These are phyloP conservation scores for Heptranchias perlo DNA, from an alignment of 2,113 vertebrate genomes.

Conservation along the genomic window DNA sequence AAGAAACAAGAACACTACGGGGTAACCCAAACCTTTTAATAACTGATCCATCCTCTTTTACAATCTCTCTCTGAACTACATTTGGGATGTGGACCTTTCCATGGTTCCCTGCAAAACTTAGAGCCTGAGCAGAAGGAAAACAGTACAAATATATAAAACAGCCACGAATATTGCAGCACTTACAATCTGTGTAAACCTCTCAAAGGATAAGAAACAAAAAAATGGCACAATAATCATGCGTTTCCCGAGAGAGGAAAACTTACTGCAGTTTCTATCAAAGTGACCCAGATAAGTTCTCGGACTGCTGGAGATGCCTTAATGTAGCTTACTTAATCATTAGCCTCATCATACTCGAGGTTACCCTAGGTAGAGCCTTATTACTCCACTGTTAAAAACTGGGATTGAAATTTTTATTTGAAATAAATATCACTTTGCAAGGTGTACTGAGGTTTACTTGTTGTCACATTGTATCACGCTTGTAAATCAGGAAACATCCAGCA, in stretches of 20 bases:
- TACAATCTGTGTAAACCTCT: slow-evolving; percentile 11
- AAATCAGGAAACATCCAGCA: background rate
- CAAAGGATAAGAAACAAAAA: background rate
- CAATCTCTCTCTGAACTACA: slow-evolving; percentile 77
- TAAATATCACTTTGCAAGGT: background rate
- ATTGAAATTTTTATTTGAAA: background rate
- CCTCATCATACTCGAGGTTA: background rate
- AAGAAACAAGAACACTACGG: slow-evolving; percentile 43
- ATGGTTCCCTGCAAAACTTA: slow-evolving; percentile 77
- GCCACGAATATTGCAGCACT: background rate
- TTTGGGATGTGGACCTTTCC: slow-evolving; percentile 66
- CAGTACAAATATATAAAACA: background rate
- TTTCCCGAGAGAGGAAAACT: background rate
- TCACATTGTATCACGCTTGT: background rate
- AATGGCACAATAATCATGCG: background rate
- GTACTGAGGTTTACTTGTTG: background rate
- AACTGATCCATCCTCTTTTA: slow-evolving; percentile 82
- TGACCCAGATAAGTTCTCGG: background rate
- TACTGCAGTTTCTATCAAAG: background rate
- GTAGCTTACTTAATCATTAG: background rate
- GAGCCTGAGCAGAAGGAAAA: slow-evolving; percentile 63
- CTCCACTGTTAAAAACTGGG: background rate
- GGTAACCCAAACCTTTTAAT: slow-evolving; percentile 84
- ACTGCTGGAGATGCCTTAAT: background rate
- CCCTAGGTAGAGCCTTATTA: background rate